Conservation (phyloP, 2,888 invertebrate species). For the Stenolophus ochropezus region DNA sequence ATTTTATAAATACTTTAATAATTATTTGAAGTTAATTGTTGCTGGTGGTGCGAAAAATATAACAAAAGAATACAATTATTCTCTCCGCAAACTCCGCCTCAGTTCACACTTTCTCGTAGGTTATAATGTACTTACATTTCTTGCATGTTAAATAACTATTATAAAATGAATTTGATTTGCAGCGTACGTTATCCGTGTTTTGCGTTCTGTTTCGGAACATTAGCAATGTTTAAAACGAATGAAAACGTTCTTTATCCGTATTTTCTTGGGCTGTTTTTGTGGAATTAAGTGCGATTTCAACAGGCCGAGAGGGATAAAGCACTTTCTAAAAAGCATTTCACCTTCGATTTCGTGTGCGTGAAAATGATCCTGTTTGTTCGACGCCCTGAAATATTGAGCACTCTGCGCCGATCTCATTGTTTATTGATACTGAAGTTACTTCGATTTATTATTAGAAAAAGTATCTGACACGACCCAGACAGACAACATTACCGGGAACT, state of each 20-base stretch:
- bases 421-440: constrained; percentile 12
- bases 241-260: not conserved
- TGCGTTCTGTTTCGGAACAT: not conserved
- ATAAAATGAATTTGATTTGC: no score
- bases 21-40: no score
- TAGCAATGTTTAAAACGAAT: not conserved
- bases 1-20: no score
- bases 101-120: no score
- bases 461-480: constrained; percentile 16
- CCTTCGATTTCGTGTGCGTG: constrained; percentile 29
- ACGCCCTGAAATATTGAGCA: constrained; percentile 5
- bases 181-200: no score
- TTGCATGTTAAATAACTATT: no score
- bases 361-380: not conserved
- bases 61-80: no score
- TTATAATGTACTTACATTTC: no score
- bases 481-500: not conserved
- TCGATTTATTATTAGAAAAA: constrained; percentile 38
- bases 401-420: constrained; percentile 26
- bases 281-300: constrained; percentile 1
- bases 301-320: constrained; percentile 6
- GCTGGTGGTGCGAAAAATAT: no score
- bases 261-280: constrained; percentile 14
- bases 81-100: no score
- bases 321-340: constrained; percentile 13